phyloP scores from a whole-genome alignment of 1,140 invertebrate species.

The Drepana arcuata region DNA sequence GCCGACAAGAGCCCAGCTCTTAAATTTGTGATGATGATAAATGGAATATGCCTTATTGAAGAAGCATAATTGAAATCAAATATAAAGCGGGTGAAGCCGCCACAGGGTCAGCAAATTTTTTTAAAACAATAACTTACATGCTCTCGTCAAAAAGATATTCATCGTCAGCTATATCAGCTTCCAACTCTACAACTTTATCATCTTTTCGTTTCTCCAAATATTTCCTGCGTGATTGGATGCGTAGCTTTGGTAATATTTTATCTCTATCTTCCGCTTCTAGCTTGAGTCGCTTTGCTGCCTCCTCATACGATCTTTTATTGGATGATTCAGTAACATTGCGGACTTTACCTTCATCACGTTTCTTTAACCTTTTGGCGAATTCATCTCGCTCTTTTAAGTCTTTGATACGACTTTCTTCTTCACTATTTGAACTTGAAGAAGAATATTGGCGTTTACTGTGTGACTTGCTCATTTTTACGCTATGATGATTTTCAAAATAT shows the following conservation, averaged over 20 bases:
- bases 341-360: slow-evolving; percentile 92
- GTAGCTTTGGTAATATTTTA: slow-evolving; percentile 88
- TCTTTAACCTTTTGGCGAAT: slow-evolving; percentile 90
- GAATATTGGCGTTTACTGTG: slow-evolving; percentile 71
- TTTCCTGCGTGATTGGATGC: slow-evolving; percentile 92
- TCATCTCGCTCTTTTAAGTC: slow-evolving; percentile 96
- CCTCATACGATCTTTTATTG: slow-evolving; percentile 87
- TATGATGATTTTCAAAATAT: no score
- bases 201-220: slow-evolving; percentile 97
- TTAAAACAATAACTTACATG: slow-evolving; percentile 80
- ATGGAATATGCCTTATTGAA: no score
- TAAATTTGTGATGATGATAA: no score
- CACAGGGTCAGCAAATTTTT: no score
- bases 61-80: no score
- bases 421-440: slow-evolving; percentile 74
- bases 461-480: slow-evolving; percentile 42
- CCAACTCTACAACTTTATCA: slow-evolving; percentile 96
- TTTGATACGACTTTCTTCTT: slow-evolving; percentile 78
- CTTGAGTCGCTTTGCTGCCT: slow-evolving; percentile 93
- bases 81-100: no score
- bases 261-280: slow-evolving; percentile 88
- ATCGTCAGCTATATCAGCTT: slow-evolving; percentile 96
- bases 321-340: slow-evolving; percentile 83
- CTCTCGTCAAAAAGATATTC: slow-evolving; percentile 94
- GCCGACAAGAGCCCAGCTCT: no score